Evolutionary conservation across 2,797 vertebrate species (phyloP), one percentile per base, ranked within the genome.

Genomic region (Cossypha dichroa): DNA sequence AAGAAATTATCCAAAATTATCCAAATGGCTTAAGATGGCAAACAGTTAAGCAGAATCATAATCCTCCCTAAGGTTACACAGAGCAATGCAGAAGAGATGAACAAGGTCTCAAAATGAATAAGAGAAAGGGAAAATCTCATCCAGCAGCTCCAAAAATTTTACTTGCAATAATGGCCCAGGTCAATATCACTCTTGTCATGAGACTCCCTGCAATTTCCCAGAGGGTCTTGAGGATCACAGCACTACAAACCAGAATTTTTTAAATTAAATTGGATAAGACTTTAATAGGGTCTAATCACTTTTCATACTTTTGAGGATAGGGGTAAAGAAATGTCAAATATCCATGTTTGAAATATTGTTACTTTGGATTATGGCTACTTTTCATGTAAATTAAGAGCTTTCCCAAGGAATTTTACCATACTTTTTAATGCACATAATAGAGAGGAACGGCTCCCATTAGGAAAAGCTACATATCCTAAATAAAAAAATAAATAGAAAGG

Each of bases 201-300:
- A 78, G 84, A 96, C 60, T 78, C 79, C 60, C 17, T 51, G 43
- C 54, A 74, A 49, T 91, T 91, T 95, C 56, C 67, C 77, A 78
- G 40, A 40, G 91, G 45, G 58, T 79, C 58, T 91, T 74, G 45
- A 18, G 75, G 48, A 67, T 82, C 74, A 72, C 63, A 92, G 80
- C 64, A 74, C 29, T 88, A 34, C 25, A 94, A 91, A 75, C 26
- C 51, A 73, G 43, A 54, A 74, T 49, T 92, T 88, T 58, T 62
- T 16, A 76, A 91, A 91, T 51, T 4, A 94, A 76, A 90, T 58
- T 69, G 77, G 1, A 2, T 72, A 94, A 92, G 34, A 86, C 33
- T 38, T 34, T 94, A 91, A 96, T 88, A 76, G 88, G 18, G 40
- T 91, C 43, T 82, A 85, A 95, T 76, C 25, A 78, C 36, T 79